Conservation (phyloP, 1,140 invertebrate genomes). For the Neuroterus valhalla region DNA sequence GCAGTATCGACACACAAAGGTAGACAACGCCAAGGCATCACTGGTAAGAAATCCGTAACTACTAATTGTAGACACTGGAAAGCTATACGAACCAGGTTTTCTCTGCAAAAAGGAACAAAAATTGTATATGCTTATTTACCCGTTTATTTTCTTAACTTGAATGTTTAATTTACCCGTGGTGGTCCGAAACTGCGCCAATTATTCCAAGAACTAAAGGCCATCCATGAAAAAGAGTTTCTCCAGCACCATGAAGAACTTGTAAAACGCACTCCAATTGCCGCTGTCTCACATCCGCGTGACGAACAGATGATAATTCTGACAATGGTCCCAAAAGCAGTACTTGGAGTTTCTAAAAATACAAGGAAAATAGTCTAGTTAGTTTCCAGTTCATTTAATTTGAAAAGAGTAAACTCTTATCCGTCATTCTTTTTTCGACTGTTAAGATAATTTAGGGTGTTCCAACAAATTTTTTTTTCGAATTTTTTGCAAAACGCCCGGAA, state of each 20-base stretch:
- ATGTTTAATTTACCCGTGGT: constrained; percentile 84
- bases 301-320: constrained; percentile 90
- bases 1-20: constrained; percentile 95
- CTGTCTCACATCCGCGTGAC: constrained; percentile 94
- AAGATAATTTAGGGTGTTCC: too few relatives aligned
- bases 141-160: not conserved
- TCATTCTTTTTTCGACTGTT: too few relatives aligned
- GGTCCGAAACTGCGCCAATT: constrained; percentile 93
- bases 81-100: constrained; percentile 92
- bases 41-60: constrained; percentile 95
- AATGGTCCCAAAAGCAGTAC: constrained; percentile 91
- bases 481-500: too few relatives aligned
- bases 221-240: constrained; percentile 92
- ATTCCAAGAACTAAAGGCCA: constrained; percentile 97
- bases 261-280: constrained; percentile 96
- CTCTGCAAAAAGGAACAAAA: constrained; percentile 75
- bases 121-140: not conserved
- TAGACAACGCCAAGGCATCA: constrained; percentile 91
- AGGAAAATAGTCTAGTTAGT: not conserved
- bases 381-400: not conserved
- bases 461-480: too few relatives aligned
- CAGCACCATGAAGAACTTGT: constrained; percentile 93
- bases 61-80: constrained; percentile 98
- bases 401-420: too few relatives aligned
- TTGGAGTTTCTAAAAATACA: constrained; percentile 82